These are phyloP conservation scores for Lipophrys pholis DNA, from an alignment of 2,113 vertebrate genomes.

Conservation along the genomic window DNA sequence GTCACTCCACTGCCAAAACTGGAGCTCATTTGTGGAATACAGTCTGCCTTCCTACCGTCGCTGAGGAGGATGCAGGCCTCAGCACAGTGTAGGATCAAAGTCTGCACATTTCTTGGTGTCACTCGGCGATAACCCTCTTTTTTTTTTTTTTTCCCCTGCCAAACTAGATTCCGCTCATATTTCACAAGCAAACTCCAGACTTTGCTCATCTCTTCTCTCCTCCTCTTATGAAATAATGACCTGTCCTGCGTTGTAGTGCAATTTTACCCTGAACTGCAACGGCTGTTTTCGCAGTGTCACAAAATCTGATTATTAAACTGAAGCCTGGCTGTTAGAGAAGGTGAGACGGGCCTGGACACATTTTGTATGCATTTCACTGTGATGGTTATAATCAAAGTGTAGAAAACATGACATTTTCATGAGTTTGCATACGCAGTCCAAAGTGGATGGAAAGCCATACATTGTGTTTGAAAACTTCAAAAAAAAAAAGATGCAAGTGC, in stretches of 20 bases:
- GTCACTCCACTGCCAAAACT: constrained; percentile 72
- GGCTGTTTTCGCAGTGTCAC: constrained; percentile 16
- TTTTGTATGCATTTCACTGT: neutral
- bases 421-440: neutral
- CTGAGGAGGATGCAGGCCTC: constrained; percentile 34
- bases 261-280: constrained; percentile 2
- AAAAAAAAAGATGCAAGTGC: constrained; percentile 7
- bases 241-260: constrained; percentile 23
- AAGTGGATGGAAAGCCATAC: neutral
- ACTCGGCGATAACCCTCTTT: constrained; percentile 46
- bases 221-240: constrained; percentile 58
- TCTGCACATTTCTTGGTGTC: constrained; percentile 49
- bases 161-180: constrained; percentile 73
- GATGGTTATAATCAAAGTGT: too few species aligned
- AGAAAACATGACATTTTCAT: too few species aligned
- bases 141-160: constrained; percentile 48
- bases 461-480: neutral
- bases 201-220: constrained; percentile 28
- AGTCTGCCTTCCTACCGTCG: constrained; percentile 13
- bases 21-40: constrained; percentile 73
- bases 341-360: neutral
- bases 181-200: constrained; percentile 71
- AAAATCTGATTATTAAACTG: neutral
- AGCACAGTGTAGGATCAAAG: constrained; percentile 60
- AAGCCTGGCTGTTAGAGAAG: constrained; percentile 10